Conservation (phyloP, 2,888 invertebrate genomes). For the Tipula confusa region DNA sequence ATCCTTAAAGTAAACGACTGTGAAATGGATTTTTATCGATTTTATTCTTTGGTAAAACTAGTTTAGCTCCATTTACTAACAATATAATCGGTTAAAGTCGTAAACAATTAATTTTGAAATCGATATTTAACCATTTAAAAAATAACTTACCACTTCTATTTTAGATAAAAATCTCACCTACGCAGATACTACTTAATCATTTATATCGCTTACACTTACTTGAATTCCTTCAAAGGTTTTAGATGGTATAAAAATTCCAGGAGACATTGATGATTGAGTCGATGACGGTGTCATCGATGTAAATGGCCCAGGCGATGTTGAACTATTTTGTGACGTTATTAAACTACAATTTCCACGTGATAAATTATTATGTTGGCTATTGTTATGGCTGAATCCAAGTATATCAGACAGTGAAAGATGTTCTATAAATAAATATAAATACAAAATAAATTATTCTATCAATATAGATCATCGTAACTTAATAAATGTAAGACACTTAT, state of each 20-base stretch:
- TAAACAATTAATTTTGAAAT: too few relatives aligned
- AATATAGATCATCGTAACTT: neutral
- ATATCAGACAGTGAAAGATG: neutral
- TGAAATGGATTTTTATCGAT: too few relatives aligned
- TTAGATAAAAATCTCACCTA: too few relatives aligned
- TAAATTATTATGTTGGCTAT: neutral
- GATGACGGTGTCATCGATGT: constrained; percentile 47
- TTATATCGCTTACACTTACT: constrained; percentile 44
- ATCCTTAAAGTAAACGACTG: too few relatives aligned
- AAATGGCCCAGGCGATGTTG: constrained; percentile 39
- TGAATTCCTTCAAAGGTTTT: constrained; percentile 48
- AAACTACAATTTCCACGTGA: constrained; percentile 29
- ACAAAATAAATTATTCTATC: constrained; percentile 25
- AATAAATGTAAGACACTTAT: neutral
- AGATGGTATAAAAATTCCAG: constrained; percentile 40
- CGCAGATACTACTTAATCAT: too few relatives aligned
- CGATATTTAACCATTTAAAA: too few relatives aligned
- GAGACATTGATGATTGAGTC: constrained; percentile 47
- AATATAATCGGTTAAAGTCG: too few relatives aligned
- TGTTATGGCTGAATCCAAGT: constrained; percentile 6
- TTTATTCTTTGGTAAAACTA: too few relatives aligned
- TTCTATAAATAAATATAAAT: neutral
- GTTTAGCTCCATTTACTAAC: too few relatives aligned
- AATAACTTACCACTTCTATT: too few relatives aligned
- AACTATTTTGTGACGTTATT: constrained; percentile 34